Conservation (phyloP, 1,140 invertebrate species). For the Monochamus saltuarius region DNA sequence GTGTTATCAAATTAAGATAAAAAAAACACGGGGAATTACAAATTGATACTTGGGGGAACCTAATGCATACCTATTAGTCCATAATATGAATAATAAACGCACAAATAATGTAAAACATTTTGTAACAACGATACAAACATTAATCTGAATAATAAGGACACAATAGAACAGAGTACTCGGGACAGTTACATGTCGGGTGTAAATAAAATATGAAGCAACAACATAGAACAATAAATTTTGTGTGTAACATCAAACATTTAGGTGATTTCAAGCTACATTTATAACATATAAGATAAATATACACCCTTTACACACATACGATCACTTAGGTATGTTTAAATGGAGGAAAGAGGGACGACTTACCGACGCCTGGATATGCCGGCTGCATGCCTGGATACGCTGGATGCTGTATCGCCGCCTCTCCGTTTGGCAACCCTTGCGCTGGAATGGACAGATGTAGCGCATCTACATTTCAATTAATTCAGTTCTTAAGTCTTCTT, state of each 20-base stretch:
- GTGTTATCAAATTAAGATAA: too few species aligned
- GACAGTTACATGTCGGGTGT: too few species aligned
- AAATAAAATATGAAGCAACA: conserved; percentile 26
- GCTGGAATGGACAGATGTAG: conserved; percentile 80
- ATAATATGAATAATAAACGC: too few species aligned
- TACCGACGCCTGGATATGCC: conserved; percentile 83
- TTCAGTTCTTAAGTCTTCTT: conserved; percentile 18
- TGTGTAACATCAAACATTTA: conserved; percentile 34
- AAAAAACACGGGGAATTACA: too few species aligned
- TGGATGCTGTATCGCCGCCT: conserved; percentile 77
- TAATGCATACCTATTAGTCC: too few species aligned
- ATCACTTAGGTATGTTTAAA: neutral
- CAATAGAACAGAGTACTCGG: too few species aligned
- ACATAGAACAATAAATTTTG: conserved; percentile 29
- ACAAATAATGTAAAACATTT: too few species aligned
- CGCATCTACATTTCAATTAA: conserved; percentile 54
- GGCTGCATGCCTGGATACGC: conserved; percentile 86
- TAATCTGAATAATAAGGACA: too few species aligned
- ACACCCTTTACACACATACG: conserved; percentile 19
- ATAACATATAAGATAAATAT: conserved; percentile 15
- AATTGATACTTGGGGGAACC: too few species aligned
- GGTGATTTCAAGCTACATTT: conserved; percentile 36
- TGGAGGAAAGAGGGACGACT: conserved; percentile 55
- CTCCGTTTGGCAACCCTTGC: conserved; percentile 85
- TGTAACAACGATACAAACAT: too few species aligned